Conservation (phyloP, 1,140 invertebrate species). For the Acromyrmex echinatior region DNA sequence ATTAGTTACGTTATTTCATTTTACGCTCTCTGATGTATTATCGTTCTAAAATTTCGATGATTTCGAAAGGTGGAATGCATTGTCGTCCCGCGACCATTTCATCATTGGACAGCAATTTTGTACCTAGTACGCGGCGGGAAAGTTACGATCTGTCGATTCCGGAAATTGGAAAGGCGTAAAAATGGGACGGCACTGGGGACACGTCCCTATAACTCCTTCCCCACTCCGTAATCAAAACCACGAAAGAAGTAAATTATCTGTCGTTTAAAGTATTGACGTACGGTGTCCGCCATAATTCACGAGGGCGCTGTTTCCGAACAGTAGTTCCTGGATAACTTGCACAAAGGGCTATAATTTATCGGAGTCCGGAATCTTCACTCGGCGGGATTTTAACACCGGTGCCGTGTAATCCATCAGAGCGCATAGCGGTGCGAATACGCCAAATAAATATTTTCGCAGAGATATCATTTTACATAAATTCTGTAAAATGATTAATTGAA, state of each 20-base stretch:
- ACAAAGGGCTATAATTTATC: constrained; percentile 51
- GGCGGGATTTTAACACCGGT: constrained; percentile 30
- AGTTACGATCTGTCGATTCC: constrained; percentile 40
- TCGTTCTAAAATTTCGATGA: constrained; percentile 27
- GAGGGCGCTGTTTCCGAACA: background rate
- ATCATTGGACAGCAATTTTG: constrained; percentile 50
- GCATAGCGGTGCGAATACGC: background rate
- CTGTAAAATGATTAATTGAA: constrained; percentile 54
- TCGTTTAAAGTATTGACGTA: constrained; percentile 50
- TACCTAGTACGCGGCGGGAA: background rate
- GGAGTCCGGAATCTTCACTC: constrained; percentile 1
- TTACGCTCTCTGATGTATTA: background rate
- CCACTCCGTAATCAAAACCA: constrained; percentile 28
- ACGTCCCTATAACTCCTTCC: background rate
- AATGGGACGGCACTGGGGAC: background rate
- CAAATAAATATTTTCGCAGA: constrained; percentile 34
- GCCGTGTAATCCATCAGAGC: constrained; percentile 23
- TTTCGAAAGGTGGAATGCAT: background rate
- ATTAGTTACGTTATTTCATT: background rate
- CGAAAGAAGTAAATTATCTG: constrained; percentile 53
- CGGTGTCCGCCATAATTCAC: constrained; percentile 39
- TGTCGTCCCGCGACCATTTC: background rate
- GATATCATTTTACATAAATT: constrained; percentile 37
- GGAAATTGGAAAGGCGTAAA: constrained; percentile 53
- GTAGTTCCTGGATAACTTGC: constrained; percentile 33